phyloP scores from a whole-genome alignment of 1,140 invertebrate species.

The Schlechtendalia chinensis region DNA sequence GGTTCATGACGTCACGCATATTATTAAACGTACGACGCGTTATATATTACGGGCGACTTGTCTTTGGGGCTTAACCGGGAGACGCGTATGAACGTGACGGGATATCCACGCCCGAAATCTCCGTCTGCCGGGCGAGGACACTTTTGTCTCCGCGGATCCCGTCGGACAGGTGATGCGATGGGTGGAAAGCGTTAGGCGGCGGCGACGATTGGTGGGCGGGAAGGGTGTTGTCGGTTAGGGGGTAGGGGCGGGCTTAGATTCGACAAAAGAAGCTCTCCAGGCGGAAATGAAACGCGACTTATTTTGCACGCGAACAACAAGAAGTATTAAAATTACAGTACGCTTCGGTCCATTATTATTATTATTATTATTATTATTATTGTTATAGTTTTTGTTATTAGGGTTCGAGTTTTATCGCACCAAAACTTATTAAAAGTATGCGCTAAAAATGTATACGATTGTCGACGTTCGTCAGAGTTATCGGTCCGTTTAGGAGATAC shows the following conservation, averaged over 20 bases:
- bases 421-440: no score
- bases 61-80: not conserved
- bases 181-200: not conserved
- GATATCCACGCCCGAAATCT: slow-evolving; percentile 23
- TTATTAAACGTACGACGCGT: no score
- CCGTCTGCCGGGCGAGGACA: not conserved
- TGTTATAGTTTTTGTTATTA: not conserved
- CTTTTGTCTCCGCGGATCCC: slow-evolving; percentile 21
- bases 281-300: slow-evolving; percentile 47
- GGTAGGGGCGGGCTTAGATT: not conserved
- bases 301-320: slow-evolving; percentile 28
- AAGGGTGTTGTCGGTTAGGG: no score
- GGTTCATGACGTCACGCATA: no score
- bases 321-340: slow-evolving; percentile 40
- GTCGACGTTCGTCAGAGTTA: no score
- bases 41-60: not conserved
- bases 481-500: no score
- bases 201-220: no score
- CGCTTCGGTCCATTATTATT: not conserved
- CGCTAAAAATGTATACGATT: no score
- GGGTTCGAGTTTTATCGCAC: no score
- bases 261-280: slow-evolving; percentile 38
- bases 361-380: slow-evolving; percentile 22
- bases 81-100: not conserved
- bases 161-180: not conserved